phyloP scores from a whole-genome alignment of 2,888 invertebrate genomes.

The Idaea straminata region DNA sequence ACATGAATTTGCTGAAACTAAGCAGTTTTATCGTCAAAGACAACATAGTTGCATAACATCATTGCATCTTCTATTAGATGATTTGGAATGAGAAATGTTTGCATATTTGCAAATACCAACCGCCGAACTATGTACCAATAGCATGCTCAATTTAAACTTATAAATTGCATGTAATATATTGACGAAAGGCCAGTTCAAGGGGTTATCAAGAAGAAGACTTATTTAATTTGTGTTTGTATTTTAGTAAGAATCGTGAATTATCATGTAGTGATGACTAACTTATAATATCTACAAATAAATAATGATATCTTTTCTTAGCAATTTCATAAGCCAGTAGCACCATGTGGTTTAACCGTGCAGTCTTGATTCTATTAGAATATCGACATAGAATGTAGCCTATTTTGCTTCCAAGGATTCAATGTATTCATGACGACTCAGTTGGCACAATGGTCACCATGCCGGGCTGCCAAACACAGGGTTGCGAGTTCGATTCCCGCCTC shows the following conservation, averaged over 20 bases:
- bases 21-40: neutral
- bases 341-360: too few relatives aligned
- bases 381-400: too few relatives aligned
- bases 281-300: neutral
- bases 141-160: constrained; percentile 1
- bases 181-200: neutral
- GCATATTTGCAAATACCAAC: constrained; percentile 27
- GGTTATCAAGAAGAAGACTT: neutral
- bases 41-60: constrained; percentile 22
- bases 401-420: too few relatives aligned
- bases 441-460: too few relatives aligned
- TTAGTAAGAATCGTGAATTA: neutral
- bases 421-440: too few relatives aligned
- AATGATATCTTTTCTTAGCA: too few relatives aligned
- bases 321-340: too few relatives aligned
- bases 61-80: constrained; percentile 29
- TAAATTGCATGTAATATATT: neutral
- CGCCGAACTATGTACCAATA: constrained; percentile 3
- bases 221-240: neutral
- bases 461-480: too few relatives aligned
- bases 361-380: too few relatives aligned
- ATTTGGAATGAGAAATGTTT: constrained; percentile 26
- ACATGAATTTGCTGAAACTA: too few relatives aligned
- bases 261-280: neutral
- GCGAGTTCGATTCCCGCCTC: too few relatives aligned